These are phyloP conservation scores for Chiridota heheva DNA, from an alignment of 35 echinoderm and acorn worm genomes.

Conservation along the genomic window DNA sequence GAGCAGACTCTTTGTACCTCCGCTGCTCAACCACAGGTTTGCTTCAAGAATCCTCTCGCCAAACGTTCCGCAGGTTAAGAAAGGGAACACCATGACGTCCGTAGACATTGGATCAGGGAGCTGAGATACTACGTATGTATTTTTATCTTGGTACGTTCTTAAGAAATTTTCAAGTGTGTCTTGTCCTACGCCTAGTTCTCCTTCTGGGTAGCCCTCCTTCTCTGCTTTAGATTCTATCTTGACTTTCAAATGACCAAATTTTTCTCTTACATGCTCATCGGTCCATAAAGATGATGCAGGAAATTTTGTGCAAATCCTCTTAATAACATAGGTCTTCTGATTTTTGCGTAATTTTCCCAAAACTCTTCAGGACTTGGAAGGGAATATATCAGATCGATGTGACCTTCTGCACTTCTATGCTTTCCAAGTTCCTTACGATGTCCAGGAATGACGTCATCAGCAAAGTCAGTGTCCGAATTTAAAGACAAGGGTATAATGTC, in stretches of 20 bases:
- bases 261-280: slow-evolving; percentile 67
- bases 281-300: slow-evolving; percentile 70
- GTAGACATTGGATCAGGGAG: slow-evolving; percentile 53
- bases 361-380: slow-evolving; percentile 67
- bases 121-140: slow-evolving; percentile 75
- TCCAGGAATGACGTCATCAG: slow-evolving; percentile 16
- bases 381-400: slow-evolving; percentile 65
- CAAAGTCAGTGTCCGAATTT: too few species aligned
- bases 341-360: slow-evolving; percentile 83
- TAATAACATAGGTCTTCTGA: slow-evolving; percentile 71
- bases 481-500: too few species aligned
- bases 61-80: slow-evolving; percentile 87
- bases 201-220: slow-evolving; percentile 72
- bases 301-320: slow-evolving; percentile 62
- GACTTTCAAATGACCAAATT: slow-evolving; percentile 72
- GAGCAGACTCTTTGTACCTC: slow-evolving; percentile 84
- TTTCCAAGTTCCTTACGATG: slow-evolving; percentile 75
- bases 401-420: slow-evolving; percentile 64
- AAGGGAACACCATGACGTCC: slow-evolving; percentile 70
- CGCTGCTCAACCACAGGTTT: slow-evolving; percentile 83
- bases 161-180: slow-evolving; percentile 67
- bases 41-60: slow-evolving; percentile 68
- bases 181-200: slow-evolving; percentile 66
- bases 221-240: slow-evolving; percentile 89
- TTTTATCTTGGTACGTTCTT: slow-evolving; percentile 32